Conservation (phyloP, 92 coral and sea anemone species). For the Parazoanthus darwini region DNA sequence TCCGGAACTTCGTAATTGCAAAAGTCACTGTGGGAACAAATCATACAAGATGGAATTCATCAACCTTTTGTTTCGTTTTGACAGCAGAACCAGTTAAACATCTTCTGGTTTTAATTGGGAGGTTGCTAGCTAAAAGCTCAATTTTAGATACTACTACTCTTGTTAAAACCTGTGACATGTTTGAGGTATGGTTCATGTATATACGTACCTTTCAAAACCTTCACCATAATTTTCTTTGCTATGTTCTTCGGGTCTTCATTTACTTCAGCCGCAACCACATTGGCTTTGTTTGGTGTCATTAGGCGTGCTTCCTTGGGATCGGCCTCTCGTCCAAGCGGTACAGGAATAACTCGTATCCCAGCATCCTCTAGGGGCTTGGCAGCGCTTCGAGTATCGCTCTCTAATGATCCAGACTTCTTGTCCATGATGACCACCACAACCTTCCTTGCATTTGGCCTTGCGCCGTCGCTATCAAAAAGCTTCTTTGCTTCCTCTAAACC, state of each 20-base stretch:
- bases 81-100: too few relatives aligned
- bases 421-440: conserved; percentile 45
- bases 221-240: conserved; percentile 29
- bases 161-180: too few relatives aligned
- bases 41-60: too few relatives aligned
- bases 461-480: conserved; percentile 37
- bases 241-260: conserved; percentile 23
- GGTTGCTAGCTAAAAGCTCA: too few relatives aligned
- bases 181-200: too few relatives aligned
- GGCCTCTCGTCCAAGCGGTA: conserved; percentile 59
- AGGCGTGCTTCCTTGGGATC: conserved; percentile 50
- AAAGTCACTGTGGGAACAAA: too few relatives aligned
- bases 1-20: too few relatives aligned
- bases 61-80: too few relatives aligned
- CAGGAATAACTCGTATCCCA: conserved; percentile 58
- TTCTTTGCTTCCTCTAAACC: conserved; percentile 46
- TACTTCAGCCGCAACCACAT: conserved; percentile 38
- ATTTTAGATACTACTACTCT: too few relatives aligned
- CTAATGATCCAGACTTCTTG: conserved; percentile 39
- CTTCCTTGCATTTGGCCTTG: conserved; percentile 40
- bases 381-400: conserved; percentile 35
- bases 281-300: conserved; percentile 55
- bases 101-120: too few relatives aligned
- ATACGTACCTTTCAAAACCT: conserved; percentile 52
- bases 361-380: conserved; percentile 62